Conservation (phyloP, 2,113 vertebrate species). For the Alosa alosa region DNA sequence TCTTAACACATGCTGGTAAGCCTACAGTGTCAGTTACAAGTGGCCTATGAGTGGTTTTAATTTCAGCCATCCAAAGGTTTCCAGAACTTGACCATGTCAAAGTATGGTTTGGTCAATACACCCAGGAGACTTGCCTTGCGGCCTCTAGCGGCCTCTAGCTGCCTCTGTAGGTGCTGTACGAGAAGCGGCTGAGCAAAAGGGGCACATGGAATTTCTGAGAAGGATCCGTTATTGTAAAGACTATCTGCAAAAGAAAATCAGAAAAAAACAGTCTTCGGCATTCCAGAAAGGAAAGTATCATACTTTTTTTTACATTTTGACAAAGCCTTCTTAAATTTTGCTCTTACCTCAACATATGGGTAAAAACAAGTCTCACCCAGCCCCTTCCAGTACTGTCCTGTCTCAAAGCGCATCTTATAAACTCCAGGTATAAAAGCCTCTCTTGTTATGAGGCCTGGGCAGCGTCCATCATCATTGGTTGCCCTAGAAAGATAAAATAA, state of each 20-base stretch:
- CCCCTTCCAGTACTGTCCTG: constrained; percentile 80
- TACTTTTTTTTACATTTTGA: background rate
- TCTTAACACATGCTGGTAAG: no score
- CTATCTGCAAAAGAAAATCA: constrained; percentile 67
- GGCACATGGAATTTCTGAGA: constrained; percentile 82
- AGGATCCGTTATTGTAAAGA: constrained; percentile 75
- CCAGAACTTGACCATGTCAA: no score
- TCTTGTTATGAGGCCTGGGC: constrained; percentile 67
- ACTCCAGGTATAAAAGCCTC: constrained; percentile 71
- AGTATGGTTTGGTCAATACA: background rate
- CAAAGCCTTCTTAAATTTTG: background rate
- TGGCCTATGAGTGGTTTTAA: no score
- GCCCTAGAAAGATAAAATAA: constrained; percentile 60
- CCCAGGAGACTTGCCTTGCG: background rate
- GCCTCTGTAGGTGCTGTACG: constrained; percentile 86
- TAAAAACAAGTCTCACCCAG: constrained; percentile 80
- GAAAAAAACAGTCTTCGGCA: background rate
- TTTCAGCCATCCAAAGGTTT: no score
- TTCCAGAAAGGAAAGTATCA: background rate
- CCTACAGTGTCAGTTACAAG: no score
- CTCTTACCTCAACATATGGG: constrained; percentile 85
- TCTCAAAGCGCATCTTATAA: constrained; percentile 87
- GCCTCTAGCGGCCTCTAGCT: constrained; percentile 69
- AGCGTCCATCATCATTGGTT: constrained; percentile 81
- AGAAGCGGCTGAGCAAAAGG: constrained; percentile 86